phyloP scores from a whole-genome alignment of 2,797 vertebrate genomes.

The Neostethus bicornis region DNA sequence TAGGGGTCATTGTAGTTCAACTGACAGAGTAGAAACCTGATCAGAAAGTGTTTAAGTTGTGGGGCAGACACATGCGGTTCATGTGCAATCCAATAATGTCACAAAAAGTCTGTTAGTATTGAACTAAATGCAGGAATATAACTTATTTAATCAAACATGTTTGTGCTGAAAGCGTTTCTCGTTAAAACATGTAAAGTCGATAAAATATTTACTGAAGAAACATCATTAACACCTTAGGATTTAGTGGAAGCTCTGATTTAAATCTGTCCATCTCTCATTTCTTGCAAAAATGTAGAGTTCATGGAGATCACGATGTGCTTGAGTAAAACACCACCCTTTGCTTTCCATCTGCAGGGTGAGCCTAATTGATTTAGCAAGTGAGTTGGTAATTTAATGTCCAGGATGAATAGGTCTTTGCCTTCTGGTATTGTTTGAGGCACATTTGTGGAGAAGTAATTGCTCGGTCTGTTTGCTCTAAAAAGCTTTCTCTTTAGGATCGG shows the following conservation, averaged over 20 bases:
- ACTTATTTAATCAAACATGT: constrained; percentile 12
- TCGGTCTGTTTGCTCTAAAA: constrained; percentile 43
- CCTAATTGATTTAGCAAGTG: constrained; percentile 66
- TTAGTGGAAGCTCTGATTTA: constrained; percentile 7
- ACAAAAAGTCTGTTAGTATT: constrained; percentile 28
- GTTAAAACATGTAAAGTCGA: neutral
- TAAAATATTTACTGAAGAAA: constrained; percentile 14
- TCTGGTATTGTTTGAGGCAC: constrained; percentile 59
- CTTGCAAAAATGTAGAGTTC: constrained; percentile 16
- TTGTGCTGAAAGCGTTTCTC: constrained; percentile 15
- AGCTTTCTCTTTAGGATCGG: constrained; percentile 20
- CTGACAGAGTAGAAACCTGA: constrained; percentile 53
- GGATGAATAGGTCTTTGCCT: constrained; percentile 61
- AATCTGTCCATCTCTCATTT: constrained; percentile 8
- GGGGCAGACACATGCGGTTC: constrained; percentile 36
- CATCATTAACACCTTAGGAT: neutral
- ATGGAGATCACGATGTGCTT: neutral
- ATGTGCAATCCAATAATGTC: constrained; percentile 34
- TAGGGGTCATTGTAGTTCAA: constrained; percentile 86
- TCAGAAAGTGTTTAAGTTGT: constrained; percentile 9
- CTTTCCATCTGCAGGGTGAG: constrained; percentile 34
- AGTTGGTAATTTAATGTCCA: constrained; percentile 60
- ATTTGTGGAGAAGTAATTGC: constrained; percentile 67
- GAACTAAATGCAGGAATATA: constrained; percentile 1
- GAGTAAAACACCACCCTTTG: constrained; percentile 17